phyloP scores from a whole-genome alignment of 2,113 vertebrate species.

The Calyptommatus sinebrachiatus region DNA sequence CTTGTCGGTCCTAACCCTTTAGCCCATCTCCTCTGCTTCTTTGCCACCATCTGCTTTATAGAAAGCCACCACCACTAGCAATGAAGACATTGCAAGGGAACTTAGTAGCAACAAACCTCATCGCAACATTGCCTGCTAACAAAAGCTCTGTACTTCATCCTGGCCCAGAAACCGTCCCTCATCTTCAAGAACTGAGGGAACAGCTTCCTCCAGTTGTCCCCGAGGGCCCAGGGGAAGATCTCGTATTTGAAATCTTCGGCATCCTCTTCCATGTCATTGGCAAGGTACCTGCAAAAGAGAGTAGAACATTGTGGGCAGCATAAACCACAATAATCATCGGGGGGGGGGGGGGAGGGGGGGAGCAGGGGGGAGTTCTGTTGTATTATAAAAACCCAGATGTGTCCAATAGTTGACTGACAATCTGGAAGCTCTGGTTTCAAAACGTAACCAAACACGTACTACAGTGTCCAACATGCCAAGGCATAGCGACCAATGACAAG shows the following conservation, averaged over 20 bases:
- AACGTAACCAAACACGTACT: too few relatives aligned
- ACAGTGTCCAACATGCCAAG: too few relatives aligned
- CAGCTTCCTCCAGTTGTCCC: slow-evolving; percentile 35
- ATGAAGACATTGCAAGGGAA: neutral
- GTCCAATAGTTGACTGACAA: neutral
- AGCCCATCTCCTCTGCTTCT: too few relatives aligned
- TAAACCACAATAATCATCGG: fast-evolving
- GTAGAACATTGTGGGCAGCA: too few relatives aligned
- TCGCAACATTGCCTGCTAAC: slow-evolving; percentile 65
- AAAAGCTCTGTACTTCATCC: slow-evolving; percentile 55
- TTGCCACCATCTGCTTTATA: too few relatives aligned
- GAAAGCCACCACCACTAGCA: neutral
- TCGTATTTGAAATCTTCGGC: slow-evolving; percentile 64
- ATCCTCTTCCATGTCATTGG: slow-evolving; percentile 73
- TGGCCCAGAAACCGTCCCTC: slow-evolving; percentile 59
- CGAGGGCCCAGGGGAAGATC: slow-evolving; percentile 66
- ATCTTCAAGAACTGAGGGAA: slow-evolving; percentile 50
- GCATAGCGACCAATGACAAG: too few relatives aligned
- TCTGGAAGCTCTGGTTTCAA: too few relatives aligned
- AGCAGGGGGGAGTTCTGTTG: neutral
- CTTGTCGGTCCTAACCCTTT: too few relatives aligned
- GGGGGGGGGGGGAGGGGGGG: too few relatives aligned
- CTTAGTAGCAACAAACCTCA: slow-evolving; percentile 44
- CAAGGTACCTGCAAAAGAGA: slow-evolving; percentile 58
- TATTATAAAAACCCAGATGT: neutral